phyloP scores from a whole-genome alignment of 1,140 invertebrate genomes.

The Hermetia illucens region DNA sequence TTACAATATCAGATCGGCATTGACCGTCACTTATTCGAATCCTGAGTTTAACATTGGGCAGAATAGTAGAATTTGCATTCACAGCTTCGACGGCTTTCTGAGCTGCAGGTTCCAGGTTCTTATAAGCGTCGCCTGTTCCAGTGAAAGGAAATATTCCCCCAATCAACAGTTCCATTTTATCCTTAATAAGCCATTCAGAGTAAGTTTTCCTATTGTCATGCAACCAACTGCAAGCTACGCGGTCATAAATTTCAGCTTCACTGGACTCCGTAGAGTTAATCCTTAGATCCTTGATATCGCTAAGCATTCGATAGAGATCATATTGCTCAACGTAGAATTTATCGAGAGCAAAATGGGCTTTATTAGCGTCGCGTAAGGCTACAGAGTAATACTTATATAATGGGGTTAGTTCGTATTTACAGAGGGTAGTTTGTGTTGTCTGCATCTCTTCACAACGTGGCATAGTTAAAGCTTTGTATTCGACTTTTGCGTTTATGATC shows the following conservation, averaged over 20 bases:
- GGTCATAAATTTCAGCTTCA: slow-evolving; percentile 18
- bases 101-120: slow-evolving; percentile 48
- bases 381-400: slow-evolving; percentile 50
- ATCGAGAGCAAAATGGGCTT: slow-evolving; percentile 32
- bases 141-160: slow-evolving; percentile 66
- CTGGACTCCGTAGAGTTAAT: background rate
- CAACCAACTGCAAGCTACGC: slow-evolving; percentile 58
- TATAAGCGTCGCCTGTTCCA: slow-evolving; percentile 38
- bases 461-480: slow-evolving; percentile 36
- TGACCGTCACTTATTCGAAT: slow-evolving; percentile 48
- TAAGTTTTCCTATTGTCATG: slow-evolving; percentile 36
- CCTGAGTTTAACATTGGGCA: slow-evolving; percentile 47
- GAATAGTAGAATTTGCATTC: slow-evolving; percentile 43
- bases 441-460: slow-evolving; percentile 36
- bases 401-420: slow-evolving; percentile 47
- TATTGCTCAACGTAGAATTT: slow-evolving; percentile 6
- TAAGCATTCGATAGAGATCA: background rate
- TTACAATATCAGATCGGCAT: slow-evolving; percentile 60
- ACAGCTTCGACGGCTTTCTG: slow-evolving; percentile 48
- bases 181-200: slow-evolving; percentile 38
- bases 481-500: slow-evolving; percentile 37
- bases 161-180: slow-evolving; percentile 41
- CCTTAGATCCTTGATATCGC: background rate
- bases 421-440: slow-evolving; percentile 24
- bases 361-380: slow-evolving; percentile 35